Conservation (phyloP, 2,113 vertebrate species). For the Hemichromis elongatus region DNA sequence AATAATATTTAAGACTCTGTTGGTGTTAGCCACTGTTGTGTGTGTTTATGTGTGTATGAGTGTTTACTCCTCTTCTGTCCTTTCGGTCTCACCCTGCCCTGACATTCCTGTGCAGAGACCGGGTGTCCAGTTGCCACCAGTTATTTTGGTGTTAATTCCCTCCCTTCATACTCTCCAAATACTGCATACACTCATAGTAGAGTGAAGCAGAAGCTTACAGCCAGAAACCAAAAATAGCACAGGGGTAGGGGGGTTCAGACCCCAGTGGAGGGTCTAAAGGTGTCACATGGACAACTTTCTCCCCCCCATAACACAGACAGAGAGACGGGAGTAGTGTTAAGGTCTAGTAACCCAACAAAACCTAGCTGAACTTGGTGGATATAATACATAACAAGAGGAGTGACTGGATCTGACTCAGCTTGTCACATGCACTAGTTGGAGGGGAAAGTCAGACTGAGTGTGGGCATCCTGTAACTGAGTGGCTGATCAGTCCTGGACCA, state of each 20-base stretch:
- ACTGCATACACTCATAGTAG: conserved; percentile 19
- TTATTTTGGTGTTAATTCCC: conserved; percentile 66
- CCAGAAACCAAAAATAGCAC: conserved; percentile 88
- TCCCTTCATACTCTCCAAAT: conserved; percentile 32
- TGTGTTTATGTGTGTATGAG: not conserved
- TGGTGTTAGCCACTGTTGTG: not conserved
- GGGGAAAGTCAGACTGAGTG: not conserved
- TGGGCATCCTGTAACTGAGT: not conserved
- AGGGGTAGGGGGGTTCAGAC: conserved; percentile 55
- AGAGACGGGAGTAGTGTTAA: conserved; percentile 16
- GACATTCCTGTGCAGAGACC: conserved; percentile 47
- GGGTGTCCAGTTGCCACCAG: conserved; percentile 65
- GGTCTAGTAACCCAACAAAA: not conserved
- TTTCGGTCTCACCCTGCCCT: conserved; percentile 44
- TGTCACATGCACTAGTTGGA: conserved; percentile 41
- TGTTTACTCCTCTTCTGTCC: conserved; percentile 32
- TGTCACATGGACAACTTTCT: conserved; percentile 56
- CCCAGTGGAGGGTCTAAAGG: conserved; percentile 24
- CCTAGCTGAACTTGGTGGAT: not conserved
- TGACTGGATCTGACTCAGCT: not conserved
- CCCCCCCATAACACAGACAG: conserved; percentile 35
- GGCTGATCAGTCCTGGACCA: conserved; percentile 49
- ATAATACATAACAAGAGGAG: not conserved
- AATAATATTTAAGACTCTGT: not conserved
- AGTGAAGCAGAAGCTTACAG: conserved; percentile 72